Conservation (phyloP, 2,113 vertebrate species). For the Scytalopus superciliaris region DNA sequence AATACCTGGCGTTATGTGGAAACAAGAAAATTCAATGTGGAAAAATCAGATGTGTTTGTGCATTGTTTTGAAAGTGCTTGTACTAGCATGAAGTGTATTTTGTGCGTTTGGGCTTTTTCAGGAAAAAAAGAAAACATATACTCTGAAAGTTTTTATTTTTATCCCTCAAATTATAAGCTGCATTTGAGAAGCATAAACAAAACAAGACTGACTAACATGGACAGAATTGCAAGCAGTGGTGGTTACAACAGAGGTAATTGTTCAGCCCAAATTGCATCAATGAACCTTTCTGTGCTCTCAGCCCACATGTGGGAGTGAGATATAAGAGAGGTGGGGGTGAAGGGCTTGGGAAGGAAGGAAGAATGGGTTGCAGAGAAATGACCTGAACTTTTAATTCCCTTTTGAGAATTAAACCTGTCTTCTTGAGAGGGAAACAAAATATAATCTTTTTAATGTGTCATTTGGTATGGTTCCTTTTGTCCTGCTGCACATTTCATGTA, state of each 20-base stretch:
- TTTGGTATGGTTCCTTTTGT: neutral
- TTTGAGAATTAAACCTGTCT: neutral
- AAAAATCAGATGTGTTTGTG: neutral
- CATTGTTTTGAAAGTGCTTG: neutral
- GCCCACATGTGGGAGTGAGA: neutral
- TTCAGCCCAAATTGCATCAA: conserved; percentile 3
- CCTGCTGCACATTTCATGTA: neutral
- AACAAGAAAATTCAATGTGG: neutral
- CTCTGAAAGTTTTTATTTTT: conserved; percentile 50
- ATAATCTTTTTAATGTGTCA: neutral
- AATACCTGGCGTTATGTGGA: neutral
- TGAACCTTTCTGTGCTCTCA: conserved; percentile 22
- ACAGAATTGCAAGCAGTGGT: neutral
- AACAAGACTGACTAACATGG: neutral
- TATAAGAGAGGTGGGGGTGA: neutral
- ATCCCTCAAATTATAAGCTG: conserved; percentile 56
- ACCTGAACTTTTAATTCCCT: neutral
- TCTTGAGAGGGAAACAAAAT: neutral
- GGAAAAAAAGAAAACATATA: neutral
- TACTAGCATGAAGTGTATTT: neutral
- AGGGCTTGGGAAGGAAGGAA: neutral
- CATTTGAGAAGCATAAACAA: conserved; percentile 45
- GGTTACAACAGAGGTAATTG: conserved; percentile 18
- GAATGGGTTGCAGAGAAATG: neutral
- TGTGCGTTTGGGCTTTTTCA: neutral